Evolutionary conservation across 2,113 vertebrate species (phyloP).

Genomic region (Arenaria interpres): DNA sequence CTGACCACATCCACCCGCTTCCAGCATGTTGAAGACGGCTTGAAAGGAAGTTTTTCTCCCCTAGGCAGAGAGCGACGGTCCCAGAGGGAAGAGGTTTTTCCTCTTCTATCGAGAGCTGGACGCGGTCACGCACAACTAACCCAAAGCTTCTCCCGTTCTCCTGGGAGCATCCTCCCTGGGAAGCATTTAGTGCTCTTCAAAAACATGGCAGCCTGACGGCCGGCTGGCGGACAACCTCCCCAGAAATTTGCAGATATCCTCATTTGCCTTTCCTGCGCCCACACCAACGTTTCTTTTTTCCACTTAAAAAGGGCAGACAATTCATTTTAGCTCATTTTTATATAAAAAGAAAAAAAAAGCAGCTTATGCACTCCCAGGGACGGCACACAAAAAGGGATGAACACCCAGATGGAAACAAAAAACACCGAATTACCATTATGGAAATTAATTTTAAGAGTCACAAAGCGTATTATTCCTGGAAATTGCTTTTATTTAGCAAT

Average conservation of each 20-base stretch:
- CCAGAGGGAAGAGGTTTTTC: background rate
- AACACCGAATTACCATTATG: background rate
- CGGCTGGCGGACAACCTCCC: background rate
- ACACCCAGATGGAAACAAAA: background rate
- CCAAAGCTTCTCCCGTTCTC: fast-evolving
- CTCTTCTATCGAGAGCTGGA: fast-evolving
- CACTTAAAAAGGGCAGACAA: background rate
- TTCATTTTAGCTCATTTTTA: background rate
- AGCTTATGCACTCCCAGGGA: background rate
- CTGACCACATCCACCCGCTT: too few species aligned
- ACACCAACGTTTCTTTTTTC: fast-evolving
- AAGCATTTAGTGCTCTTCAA: background rate
- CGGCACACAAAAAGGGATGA: background rate
- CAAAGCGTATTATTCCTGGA: conserved; percentile 56
- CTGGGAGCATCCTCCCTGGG: background rate
- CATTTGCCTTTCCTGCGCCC: background rate
- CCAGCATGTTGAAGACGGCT: fast-evolving
- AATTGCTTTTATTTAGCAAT: conserved; percentile 71
- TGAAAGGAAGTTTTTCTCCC: background rate
- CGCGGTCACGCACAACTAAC: background rate
- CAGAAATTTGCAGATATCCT: background rate
- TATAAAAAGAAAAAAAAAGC: background rate
- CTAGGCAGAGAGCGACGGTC: fast-evolving
- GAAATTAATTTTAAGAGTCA: conserved; percentile 65
- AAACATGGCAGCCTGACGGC: background rate